Evolutionary conservation across 2,888 invertebrate species (phyloP), one percentile per base, ranked within the genome.

Genomic region (Polymixis flavicincta): DNA sequence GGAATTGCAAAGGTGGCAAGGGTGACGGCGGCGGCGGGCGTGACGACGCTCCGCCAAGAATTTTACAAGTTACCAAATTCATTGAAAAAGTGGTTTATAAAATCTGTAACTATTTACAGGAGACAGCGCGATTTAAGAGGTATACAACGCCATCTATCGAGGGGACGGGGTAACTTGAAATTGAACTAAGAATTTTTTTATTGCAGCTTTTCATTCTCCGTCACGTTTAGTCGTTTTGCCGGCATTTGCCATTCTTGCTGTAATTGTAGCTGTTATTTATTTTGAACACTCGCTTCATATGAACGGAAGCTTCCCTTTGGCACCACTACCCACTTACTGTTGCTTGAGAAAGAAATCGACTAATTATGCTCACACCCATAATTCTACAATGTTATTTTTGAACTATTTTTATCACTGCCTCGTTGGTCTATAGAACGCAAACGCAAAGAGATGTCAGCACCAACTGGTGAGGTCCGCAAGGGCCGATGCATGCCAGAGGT

Each of bases 131-230:
- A 42, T 66, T 50, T 19, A 66, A 22, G 4, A 52, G 70, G 70
- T 61, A 14, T 2, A 28, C 80, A 64, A 48, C 64, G 77, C 80
- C 80, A 77, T 80, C 77, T 77, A 64, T n/a, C 25, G 48, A 45
- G 1, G 25, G 11, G 8, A 3, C 32, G 11, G 32, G 57, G 1
- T 11, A 59, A 59, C 19, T 59, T 11, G 4, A 28, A 28, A 48
- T 28, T 5, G 4, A 48, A 64, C 3, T 32, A 32, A 8, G 1
- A 7, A 25, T 19, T 64, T 25, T 25, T 19, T 13, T 25, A 64
- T 11, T 25, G 25, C 60, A 37, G 14, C 25, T 13, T 25, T 25
- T n/a, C 4, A 42, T 17, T 63, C 63, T 63, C 19, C 9, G 9
- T 6, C 28, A 13, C n/a, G n/a, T n/a, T n/a, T 22, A 1, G 28